phyloP scores from a whole-genome alignment of 2,888 invertebrate species.

The Eilema depressum region DNA sequence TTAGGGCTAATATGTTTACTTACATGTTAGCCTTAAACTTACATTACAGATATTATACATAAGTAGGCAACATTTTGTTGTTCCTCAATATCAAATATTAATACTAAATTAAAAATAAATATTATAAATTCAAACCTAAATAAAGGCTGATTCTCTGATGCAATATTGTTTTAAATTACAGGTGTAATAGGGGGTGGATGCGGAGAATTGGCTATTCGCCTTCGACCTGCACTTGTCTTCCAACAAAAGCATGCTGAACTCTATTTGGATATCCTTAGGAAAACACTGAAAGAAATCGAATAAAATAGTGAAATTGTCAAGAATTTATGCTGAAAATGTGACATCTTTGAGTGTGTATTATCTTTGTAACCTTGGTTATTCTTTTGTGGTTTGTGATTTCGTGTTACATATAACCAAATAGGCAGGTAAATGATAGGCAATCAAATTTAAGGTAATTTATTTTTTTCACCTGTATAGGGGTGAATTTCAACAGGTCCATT shows the following conservation, averaged over 20 bases:
- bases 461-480: not conserved
- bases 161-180: conserved; percentile 57
- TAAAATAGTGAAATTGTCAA: not conserved
- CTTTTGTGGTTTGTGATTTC: not conserved
- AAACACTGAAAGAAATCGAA: conserved; percentile 86
- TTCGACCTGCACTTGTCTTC: conserved; percentile 96
- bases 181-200: conserved; percentile 96
- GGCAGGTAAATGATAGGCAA: no score
- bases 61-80: no score
- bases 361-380: not conserved
- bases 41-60: no score
- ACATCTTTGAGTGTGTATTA: not conserved
- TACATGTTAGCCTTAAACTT: no score
- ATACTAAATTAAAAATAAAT: no score
- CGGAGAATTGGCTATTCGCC: conserved; percentile 92
- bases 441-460: not conserved
- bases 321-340: not conserved
- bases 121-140: no score
- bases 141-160: not conserved
- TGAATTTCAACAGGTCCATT: no score
- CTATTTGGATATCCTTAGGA: conserved; percentile 93
- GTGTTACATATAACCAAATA: not conserved
- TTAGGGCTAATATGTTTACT: no score
- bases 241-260: conserved; percentile 94
- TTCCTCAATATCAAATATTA: no score